Percentiles rank a stretch among this genome's conserved stretches.
Conservation (phyloP, 2,797 vertebrate genomes). For the Chaunax sp. region DNA sequence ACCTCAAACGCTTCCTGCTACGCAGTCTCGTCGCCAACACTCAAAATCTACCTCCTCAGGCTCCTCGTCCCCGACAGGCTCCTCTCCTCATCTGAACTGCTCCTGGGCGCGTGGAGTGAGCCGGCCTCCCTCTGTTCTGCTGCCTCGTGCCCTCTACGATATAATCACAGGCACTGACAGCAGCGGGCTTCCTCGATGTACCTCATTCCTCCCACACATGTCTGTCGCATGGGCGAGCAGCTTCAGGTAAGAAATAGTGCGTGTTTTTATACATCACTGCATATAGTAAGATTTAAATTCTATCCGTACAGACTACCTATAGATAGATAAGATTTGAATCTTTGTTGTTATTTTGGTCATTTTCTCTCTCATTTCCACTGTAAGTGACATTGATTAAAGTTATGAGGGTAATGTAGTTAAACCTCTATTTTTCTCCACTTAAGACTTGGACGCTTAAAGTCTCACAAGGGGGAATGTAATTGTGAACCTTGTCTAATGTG, state of each 20-base stretch:
- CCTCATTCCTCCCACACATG: conserved; percentile 93
- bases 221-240: conserved; percentile 95
- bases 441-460: background rate
- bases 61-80: conserved; percentile 76
- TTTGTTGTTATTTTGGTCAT: too few relatives aligned
- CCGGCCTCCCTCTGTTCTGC: conserved; percentile 92
- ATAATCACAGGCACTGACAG: conserved; percentile 90
- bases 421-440: too few relatives aligned
- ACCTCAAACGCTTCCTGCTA: conserved; percentile 38
- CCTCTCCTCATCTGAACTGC: conserved; percentile 85
- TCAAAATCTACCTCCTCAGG: conserved; percentile 86
- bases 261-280: background rate
- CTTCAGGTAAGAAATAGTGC: conserved; percentile 82
- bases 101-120: conserved; percentile 88
- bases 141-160: conserved; percentile 92
- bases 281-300: background rate
- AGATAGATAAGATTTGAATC: too few relatives aligned
- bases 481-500: background rate
- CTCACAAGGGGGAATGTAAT: background rate
- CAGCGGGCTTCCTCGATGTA: conserved; percentile 93
- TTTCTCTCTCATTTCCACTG: too few relatives aligned
- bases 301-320: too few relatives aligned
- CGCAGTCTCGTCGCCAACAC: conserved; percentile 45
- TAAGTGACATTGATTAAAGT: too few relatives aligned
- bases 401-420: too few relatives aligned